Base-by-base conservation (phyloP, 1,140 invertebrate species). In the roundworm (Caenorhabditis elegans) region DNA sequence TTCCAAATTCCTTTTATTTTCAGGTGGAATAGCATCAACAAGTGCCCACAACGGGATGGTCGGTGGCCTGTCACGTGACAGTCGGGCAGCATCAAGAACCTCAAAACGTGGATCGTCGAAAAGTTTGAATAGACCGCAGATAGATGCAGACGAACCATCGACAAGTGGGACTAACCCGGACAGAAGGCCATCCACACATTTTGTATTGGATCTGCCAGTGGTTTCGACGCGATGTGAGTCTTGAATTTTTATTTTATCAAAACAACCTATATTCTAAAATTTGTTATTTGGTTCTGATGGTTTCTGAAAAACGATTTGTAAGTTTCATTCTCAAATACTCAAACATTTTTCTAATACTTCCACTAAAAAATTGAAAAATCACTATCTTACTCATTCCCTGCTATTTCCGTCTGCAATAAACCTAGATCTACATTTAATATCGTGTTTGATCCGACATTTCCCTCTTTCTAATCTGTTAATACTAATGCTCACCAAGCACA, bases 211-310 rank as follows among this genome's bases (percentile, higher is more conserved):
- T 70, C 17, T 70, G 3, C 60, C 60, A 22, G 60, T 70, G 17
- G 60, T 70, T 36, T 70, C 60, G 10, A 70, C 31, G 10, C 19
- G 60, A 70, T 70, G 60, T 70, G n/a, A 70, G 60, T 70, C n/a
- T n/a, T n/a, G n/a, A 13, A 31, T 70, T 36, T 36, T 34, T 0
- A 19, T 65, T 19, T 22, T 70, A 3, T 31, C 8, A 31, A n/a
- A n/a, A n/a, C n/a, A n/a, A n/a, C n/a, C n/a, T n/a, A n/a, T n/a
- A n/a, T n/a, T n/a, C n/a, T n/a, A n/a, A n/a, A n/a, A 11, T 43
- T 24, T 22, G 3, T 39, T 70, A 34, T 36, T 3, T 34, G 11
- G 34, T 39, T 70, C 60, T 70, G 60, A 70, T 70, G 60, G 60
- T 60, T 60, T 60, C 13, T 60, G 53, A 60, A 31, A 8, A n/a